Base-by-base conservation (phyloP, 30 jellyfish, hydroid and myxozoan species). In the Aurelia sp. region DNA sequence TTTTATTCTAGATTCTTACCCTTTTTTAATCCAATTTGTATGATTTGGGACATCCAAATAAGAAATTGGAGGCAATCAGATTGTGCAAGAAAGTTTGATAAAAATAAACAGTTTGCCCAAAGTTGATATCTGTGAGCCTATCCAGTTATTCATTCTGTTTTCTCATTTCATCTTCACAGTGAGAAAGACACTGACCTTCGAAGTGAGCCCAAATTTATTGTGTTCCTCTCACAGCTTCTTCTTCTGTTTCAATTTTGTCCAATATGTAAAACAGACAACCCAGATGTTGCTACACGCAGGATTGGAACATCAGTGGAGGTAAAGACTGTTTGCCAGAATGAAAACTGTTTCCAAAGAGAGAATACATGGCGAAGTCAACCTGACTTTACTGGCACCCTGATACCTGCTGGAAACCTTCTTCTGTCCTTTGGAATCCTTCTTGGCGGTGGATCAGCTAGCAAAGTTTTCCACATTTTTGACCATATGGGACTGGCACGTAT, bases 391-490 rank as follows among this genome's bases (percentile, higher is more conserved):
- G 83, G 83, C 65, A 72, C 65, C 22, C 38, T 19, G 41, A 72
- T 72, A 2, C 83, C 83, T 27, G 65, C 83, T 27, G 83, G 55
- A 41, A 72, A 72, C 83, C 41, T 72, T 47, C 67, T 72, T 33
- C 67, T 72, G 27, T 72, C 83, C 50, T 72, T 72, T 72, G 83
- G 40, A 72, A 72, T 51, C 22, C 83, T 72, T n/a, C 67, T 72
- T 5, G 83, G 41, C 4, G 83, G 83, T 40, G 67, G 67, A 2
- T 72, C 83, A 16, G 67, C 67, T 5, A 72, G 40, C 19, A 72
- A 72, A 30, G 41, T 72, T 38, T 40, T 13, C 16, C 66, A 33
- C 33, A 41, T 72, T 18, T 35, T 72, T 19, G 40, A 17, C 22
- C 40, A 22, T 31, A 31, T 38, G 74, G 74, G 86, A 44, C 86